Evolutionary conservation across 2,888 invertebrate genomes (phyloP).

Genomic region (Diadegma fenestrale): DNA sequence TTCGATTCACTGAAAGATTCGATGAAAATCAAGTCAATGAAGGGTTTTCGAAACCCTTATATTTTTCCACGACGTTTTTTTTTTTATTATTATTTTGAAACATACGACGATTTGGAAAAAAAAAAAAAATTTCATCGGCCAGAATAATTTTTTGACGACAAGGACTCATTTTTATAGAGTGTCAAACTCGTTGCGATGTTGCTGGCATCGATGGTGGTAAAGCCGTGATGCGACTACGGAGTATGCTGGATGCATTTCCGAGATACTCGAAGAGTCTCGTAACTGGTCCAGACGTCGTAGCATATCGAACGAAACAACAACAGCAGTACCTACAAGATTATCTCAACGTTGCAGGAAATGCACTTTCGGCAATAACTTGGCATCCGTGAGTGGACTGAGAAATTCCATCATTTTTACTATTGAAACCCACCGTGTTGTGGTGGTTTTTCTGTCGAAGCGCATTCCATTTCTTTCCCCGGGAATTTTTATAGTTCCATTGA

Average conservation of each 20-base stretch:
- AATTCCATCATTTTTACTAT: constrained; percentile 43
- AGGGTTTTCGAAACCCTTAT: background rate
- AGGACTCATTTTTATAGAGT: constrained; percentile 75
- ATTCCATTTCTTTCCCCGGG: background rate
- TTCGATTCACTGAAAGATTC: too few relatives aligned
- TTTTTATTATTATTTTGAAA: background rate
- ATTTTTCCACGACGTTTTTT: background rate
- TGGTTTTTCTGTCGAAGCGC: background rate
- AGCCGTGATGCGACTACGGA: constrained; percentile 85
- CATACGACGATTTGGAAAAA: background rate
- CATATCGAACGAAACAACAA: constrained; percentile 78
- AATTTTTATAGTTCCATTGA: background rate
- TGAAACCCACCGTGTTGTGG: background rate
- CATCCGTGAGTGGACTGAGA: constrained; percentile 88
- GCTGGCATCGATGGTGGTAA: constrained; percentile 81
- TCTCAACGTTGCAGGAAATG: constrained; percentile 85
- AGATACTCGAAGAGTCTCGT: constrained; percentile 81
- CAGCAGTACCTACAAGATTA: constrained; percentile 83
- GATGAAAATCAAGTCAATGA: too few relatives aligned
- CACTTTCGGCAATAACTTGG: constrained; percentile 89
- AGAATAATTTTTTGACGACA: background rate
- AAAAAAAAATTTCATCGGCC: background rate
- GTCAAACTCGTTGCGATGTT: constrained; percentile 79
- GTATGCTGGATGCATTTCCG: constrained; percentile 89
- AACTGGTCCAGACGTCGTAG: constrained; percentile 84